Percentiles rank a stretch among this genome's conserved stretches.
phyloP scores from a whole-genome alignment of 2,113 vertebrate species.

The Bubalus kerabau region DNA sequence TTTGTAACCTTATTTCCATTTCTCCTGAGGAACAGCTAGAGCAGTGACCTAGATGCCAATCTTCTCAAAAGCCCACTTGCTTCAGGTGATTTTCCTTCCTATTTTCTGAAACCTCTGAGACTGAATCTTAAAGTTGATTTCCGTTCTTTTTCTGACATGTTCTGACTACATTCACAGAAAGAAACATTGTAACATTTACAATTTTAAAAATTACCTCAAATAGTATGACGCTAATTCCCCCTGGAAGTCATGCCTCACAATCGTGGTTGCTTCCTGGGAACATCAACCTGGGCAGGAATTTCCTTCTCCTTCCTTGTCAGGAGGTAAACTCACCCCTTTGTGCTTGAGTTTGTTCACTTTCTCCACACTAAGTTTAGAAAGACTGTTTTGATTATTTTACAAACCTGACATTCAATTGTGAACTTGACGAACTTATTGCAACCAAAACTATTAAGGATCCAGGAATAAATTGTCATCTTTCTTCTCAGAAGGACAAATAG shows the following conservation, averaged over 20 bases:
- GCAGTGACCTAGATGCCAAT: background rate
- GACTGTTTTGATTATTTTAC: background rate
- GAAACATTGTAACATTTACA: background rate
- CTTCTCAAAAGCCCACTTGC: background rate
- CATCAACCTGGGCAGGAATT: accelerated
- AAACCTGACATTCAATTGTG: background rate
- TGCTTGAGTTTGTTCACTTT: background rate
- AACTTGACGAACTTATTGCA: background rate
- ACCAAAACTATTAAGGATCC: background rate
- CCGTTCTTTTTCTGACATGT: background rate
- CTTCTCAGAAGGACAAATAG: background rate
- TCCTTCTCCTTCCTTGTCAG: background rate
- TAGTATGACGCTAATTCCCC: background rate
- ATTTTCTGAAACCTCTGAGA: background rate
- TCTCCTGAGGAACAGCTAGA: background rate
- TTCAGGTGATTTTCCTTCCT: background rate
- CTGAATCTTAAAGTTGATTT: background rate
- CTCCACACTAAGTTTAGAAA: background rate
- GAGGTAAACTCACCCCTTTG: background rate
- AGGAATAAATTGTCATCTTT: background rate
- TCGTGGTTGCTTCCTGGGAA: background rate
- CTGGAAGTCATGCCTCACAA: accelerated
- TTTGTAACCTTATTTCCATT: background rate
- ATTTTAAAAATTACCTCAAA: background rate
- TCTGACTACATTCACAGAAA: background rate